Evolutionary conservation across 2,113 vertebrate genomes (phyloP).

Genomic region (Salminus brasiliensis): DNA sequence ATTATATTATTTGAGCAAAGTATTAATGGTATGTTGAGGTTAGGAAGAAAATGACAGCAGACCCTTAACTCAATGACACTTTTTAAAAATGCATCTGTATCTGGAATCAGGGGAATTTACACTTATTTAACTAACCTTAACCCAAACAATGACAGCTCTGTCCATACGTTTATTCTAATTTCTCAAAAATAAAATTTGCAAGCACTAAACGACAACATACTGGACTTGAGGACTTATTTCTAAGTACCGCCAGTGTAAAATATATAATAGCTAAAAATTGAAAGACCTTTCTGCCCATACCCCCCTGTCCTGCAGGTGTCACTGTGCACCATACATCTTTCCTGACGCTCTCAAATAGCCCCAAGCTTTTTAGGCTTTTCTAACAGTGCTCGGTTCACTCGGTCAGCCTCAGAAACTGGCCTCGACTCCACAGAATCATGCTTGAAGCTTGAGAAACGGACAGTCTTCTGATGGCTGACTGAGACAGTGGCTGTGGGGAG

Average conservation of each 20-base stretch:
- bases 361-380: neutral
- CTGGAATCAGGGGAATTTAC: too few species aligned
- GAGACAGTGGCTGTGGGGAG: constrained; percentile 1
- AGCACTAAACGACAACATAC: too few species aligned
- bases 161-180: too few species aligned
- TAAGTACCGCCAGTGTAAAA: too few species aligned
- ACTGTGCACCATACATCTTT: constrained; percentile 50
- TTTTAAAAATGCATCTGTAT: too few species aligned
- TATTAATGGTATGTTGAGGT: too few species aligned
- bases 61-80: too few species aligned
- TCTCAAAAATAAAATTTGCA: too few species aligned
- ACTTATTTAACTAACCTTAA: too few species aligned
- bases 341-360: neutral
- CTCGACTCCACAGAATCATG: neutral
- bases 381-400: neutral
- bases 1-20: too few species aligned
- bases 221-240: neutral
- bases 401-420: neutral
- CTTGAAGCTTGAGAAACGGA: neutral
- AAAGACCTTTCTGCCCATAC: neutral
- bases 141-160: too few species aligned
- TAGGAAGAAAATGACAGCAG: too few species aligned
- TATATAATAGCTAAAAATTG: neutral
- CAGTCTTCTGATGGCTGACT: neutral
- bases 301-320: constrained; percentile 67